Percentiles rank a stretch among this genome's conserved stretches.
Evolutionary conservation across 2,113 vertebrate genomes (phyloP).

Genomic region (Oceanodroma tethys): DNA sequence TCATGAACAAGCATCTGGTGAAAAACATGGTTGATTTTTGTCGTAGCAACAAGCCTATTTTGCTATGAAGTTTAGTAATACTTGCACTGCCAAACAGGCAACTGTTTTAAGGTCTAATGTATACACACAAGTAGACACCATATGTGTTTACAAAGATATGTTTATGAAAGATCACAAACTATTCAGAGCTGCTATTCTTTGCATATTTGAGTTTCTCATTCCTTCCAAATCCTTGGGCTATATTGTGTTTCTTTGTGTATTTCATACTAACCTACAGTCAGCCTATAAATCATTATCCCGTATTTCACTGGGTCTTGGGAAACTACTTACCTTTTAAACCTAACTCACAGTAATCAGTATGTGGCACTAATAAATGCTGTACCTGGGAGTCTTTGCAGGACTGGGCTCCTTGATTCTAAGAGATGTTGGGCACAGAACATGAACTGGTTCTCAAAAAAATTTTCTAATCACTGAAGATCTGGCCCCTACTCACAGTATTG

Average conservation of each 20-base stretch:
- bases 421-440: not conserved
- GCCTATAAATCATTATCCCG: not conserved
- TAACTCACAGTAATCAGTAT: not conserved
- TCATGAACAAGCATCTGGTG: fast-evolving
- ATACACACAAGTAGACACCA: not conserved
- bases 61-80: not conserved
- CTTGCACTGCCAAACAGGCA: not conserved
- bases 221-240: not conserved
- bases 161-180: not conserved
- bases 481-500: not conserved
- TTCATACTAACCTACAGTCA: not conserved
- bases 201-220: fast-evolving
- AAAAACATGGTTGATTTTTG: fast-evolving
- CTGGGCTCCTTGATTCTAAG: not conserved
- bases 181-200: not conserved
- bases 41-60: not conserved
- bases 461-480: not conserved
- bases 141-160: not conserved
- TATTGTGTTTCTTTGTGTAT: too few species aligned
- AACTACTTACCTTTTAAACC: not conserved
- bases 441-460: not conserved
- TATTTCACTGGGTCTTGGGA: not conserved
- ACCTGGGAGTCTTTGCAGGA: not conserved
- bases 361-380: not conserved
- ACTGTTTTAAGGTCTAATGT: not conserved